Evolutionary conservation across 2,888 invertebrate species (phyloP), one percentile per base, ranked within the genome.

Genomic region (Bibio marci): DNA sequence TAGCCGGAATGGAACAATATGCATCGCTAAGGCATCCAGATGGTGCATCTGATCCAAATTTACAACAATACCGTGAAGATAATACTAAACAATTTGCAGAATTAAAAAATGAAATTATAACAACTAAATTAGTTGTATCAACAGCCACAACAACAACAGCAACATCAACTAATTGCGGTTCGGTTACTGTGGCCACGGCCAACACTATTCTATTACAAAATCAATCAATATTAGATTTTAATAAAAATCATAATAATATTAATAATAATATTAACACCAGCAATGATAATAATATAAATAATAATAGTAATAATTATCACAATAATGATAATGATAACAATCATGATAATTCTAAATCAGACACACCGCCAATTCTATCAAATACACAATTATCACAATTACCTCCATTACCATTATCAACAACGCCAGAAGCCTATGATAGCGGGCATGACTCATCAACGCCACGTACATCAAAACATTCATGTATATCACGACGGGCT

Each of bases 11-110:
- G 65, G 66, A 58, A 46, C 67, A 73, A 47, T 72, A 75, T 53
- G 80, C 83, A 27, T 76, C 79, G 43, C 59, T 88, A 38, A 70
- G 87, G 45, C 85, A 87, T 64, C 90, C 90, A 5, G 91, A 91
- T 52, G 90, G 90, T 35, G 88, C 91, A 37, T 91, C 90, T 18
- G 90, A 91, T 67, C 90, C 90, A 14, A 87, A 88, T 64, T 67
- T 91, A 43, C 60, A 56, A 12, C 41, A 38, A 38, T 34, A 46
- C 34, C 13, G 46, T 22, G 46, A 48, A 25, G 56, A 58, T 42
- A 56, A 57, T 40, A 54, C 56, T 46, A 55, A 64, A 51, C 58
- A 57, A 39, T 49, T 57, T 3, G 8, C 22, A 22, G 4, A 4
- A 22, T 8, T 22, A 22, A 22, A 22, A 22, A 8, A 22, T 22